Percentiles rank a stretch among this genome's conserved stretches.
These are phyloP conservation scores for Myotis findleyi DNA, from an alignment of 2,797 vertebrate genomes.

Conservation along the genomic window DNA sequence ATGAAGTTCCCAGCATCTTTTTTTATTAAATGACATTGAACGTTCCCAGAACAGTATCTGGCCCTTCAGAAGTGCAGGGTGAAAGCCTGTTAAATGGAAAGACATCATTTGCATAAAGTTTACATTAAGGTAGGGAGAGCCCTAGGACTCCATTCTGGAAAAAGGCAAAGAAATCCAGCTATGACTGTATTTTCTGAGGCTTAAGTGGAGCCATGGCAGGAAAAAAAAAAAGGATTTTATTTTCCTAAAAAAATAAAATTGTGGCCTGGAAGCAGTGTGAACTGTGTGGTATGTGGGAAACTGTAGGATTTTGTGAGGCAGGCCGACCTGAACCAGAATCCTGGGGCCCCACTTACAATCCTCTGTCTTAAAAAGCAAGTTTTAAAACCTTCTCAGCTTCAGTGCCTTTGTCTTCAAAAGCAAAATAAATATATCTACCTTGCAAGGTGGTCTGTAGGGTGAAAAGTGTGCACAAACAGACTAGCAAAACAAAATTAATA, in stretches of 20 bases:
- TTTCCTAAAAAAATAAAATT: conserved; percentile 32
- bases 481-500: neutral
- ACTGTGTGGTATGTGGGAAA: neutral
- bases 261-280: conserved; percentile 24
- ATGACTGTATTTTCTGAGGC: neutral
- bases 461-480: neutral
- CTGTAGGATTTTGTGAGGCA: neutral
- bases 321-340: neutral
- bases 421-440: neutral
- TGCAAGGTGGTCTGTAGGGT: neutral
- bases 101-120: conserved; percentile 16
- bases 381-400: neutral
- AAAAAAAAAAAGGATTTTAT: neutral
- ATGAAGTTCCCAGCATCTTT: neutral
- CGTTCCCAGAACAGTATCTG: conserved; percentile 22
- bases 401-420: neutral
- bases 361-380: neutral
- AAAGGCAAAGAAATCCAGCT: conserved; percentile 8
- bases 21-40: neutral
- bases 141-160: neutral
- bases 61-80: neutral
- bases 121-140: neutral
- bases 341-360: neutral
- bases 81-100: neutral
- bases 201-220: neutral